Conservation (phyloP, 2,113 vertebrate species). For the Apistogramma diplotaenia region DNA sequence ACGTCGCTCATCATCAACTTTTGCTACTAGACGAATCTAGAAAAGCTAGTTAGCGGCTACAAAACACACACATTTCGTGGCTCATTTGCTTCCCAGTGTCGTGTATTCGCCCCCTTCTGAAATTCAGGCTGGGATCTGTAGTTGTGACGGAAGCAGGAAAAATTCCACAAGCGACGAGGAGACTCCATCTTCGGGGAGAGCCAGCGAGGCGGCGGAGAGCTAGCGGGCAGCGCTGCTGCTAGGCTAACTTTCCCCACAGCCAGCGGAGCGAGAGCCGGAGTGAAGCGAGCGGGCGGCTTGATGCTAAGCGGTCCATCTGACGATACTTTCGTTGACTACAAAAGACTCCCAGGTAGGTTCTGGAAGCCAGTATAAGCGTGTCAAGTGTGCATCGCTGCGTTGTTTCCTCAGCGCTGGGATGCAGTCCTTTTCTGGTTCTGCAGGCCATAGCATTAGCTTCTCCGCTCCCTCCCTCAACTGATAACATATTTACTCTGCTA, state of each 20-base stretch:
- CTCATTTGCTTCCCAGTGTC: neutral
- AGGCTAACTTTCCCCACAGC: slow-evolving; percentile 59
- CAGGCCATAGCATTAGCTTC: slow-evolving; percentile 7
- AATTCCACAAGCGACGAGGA: slow-evolving; percentile 41
- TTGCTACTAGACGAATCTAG: slow-evolving; percentile 47
- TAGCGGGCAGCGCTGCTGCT: slow-evolving; percentile 46
- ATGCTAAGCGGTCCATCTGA: slow-evolving; percentile 25
- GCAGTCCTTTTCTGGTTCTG: slow-evolving; percentile 19
- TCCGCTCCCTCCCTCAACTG: slow-evolving; percentile 23
- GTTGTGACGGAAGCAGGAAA: neutral
- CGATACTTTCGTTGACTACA: slow-evolving; percentile 64
- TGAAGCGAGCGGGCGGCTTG: slow-evolving; percentile 21
- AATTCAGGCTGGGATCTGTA: neutral
- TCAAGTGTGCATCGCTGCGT: neutral
- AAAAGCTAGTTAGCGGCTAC: slow-evolving; percentile 34
- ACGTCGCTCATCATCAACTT: slow-evolving; percentile 70
- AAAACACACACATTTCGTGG: neutral
- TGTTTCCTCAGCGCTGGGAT: neutral
- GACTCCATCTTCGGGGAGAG: slow-evolving; percentile 55
- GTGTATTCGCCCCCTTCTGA: neutral
- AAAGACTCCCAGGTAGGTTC: slow-evolving; percentile 71
- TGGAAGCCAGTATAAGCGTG: fast-evolving
- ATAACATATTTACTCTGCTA: slow-evolving; percentile 16
- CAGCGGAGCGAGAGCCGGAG: slow-evolving; percentile 16
- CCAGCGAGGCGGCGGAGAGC: slow-evolving; percentile 36